phyloP scores from a whole-genome alignment of 1,140 invertebrate species.

The Bombus huntii region DNA sequence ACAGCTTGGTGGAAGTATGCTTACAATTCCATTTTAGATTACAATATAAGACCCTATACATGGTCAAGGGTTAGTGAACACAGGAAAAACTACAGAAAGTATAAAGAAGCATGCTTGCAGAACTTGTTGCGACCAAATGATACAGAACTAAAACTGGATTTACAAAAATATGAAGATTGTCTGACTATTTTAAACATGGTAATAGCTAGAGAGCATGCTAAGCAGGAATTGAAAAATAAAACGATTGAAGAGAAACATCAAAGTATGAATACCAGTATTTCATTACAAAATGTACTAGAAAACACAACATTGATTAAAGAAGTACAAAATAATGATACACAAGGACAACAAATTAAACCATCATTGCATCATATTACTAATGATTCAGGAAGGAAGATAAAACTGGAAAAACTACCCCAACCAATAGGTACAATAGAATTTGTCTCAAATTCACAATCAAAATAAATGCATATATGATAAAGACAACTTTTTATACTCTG shows the following conservation, averaged over 20 bases:
- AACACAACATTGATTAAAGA: background rate
- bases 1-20: constrained; percentile 91
- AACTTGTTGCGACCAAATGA: constrained; percentile 88
- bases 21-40: constrained; percentile 88
- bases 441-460: background rate
- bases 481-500: constrained; percentile 34
- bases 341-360: constrained; percentile 7
- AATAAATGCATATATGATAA: background rate
- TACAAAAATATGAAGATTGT: constrained; percentile 89
- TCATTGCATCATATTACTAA: constrained; percentile 29
- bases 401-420: constrained; percentile 68
- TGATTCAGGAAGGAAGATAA: constrained; percentile 64
- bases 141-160: constrained; percentile 88
- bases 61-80: constrained; percentile 89
- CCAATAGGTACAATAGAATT: constrained; percentile 66
- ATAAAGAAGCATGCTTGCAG: constrained; percentile 89
- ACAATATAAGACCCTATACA: constrained; percentile 88
- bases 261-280: background rate
- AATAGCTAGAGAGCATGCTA: constrained; percentile 89
- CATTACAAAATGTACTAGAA: background rate
- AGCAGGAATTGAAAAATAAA: constrained; percentile 81
- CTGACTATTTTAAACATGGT: constrained; percentile 90
- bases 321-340: constrained; percentile 15
- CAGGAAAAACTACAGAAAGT: constrained; percentile 87
- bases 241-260: constrained; percentile 84